A percentile compares a stretch with the other conserved stretches of the same genome.
Evolutionary conservation across 2,888 invertebrate species (phyloP).

Genomic region (Pogonocherus hispidulus): DNA sequence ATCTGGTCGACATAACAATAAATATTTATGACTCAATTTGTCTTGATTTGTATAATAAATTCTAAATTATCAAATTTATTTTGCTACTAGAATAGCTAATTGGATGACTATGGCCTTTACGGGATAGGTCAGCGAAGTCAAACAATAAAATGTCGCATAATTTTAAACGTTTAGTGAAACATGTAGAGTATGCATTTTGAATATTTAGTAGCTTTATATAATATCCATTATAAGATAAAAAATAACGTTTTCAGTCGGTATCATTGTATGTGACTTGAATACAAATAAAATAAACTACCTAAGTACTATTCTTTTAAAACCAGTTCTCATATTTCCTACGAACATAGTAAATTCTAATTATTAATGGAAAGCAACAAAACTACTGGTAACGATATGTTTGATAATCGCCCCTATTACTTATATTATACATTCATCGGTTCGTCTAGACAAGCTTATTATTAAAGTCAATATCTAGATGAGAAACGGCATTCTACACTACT

Average conservation of each 20-base stretch:
- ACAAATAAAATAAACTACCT: not conserved
- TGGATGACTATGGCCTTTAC: not conserved
- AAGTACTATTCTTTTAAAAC: too few species aligned
- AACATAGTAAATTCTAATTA: too few species aligned
- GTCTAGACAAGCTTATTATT: not conserved
- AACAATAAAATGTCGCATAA: slow-evolving; percentile 2
- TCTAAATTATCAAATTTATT: not conserved
- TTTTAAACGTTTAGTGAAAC: slow-evolving; percentile 1
- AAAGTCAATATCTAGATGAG: not conserved
- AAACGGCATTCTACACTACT: not conserved
- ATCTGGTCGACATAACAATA: not conserved
- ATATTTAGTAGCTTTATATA: not conserved
- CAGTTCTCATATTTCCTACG: too few species aligned
- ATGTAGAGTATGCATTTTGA: not conserved
- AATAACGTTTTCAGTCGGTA: not conserved
- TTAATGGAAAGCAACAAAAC: too few species aligned
- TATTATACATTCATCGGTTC: not conserved
- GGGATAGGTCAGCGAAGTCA: not conserved
- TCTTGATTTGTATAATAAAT: not conserved
- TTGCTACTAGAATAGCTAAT: not conserved
- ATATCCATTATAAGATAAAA: not conserved
- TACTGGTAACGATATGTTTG: too few species aligned
- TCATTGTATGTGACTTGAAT: not conserved
- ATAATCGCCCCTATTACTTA: too few species aligned
- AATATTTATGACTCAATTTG: slow-evolving; percentile 12